Evolutionary conservation across 2,888 invertebrate species (phyloP).

Genomic region (Drosophila hawaiiensis): DNA sequence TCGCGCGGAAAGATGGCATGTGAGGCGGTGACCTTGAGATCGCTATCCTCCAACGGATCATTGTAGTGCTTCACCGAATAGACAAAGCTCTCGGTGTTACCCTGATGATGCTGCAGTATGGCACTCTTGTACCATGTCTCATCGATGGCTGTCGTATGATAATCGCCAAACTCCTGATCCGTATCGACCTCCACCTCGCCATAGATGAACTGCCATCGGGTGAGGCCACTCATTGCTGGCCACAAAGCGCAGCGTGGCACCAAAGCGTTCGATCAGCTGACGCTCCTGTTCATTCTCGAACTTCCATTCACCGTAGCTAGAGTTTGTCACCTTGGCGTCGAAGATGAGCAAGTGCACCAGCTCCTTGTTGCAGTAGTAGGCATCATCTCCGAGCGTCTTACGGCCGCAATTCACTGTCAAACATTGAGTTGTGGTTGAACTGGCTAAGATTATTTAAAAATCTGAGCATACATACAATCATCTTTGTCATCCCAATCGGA

Average conservation of each 20-base stretch:
- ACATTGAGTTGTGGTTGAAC: background rate
- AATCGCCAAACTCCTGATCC: constrained; percentile 90
- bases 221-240: constrained; percentile 95
- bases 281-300: constrained; percentile 86
- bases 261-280: constrained; percentile 88
- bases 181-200: constrained; percentile 87
- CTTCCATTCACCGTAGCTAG: constrained; percentile 87
- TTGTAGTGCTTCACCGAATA: constrained; percentile 90
- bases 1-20: constrained; percentile 94
- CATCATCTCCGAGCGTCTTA: constrained; percentile 88
- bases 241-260: constrained; percentile 92
- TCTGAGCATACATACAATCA: constrained; percentile 68
- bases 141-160: constrained; percentile 91
- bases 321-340: constrained; percentile 91
- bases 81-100: constrained; percentile 90
- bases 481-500: constrained; percentile 81
- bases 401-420: constrained; percentile 88
- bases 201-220: constrained; percentile 93
- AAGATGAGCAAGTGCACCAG: constrained; percentile 94
- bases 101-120: constrained; percentile 92
- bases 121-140: constrained; percentile 97
- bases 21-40: constrained; percentile 91
- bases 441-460: background rate
- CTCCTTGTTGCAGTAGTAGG: constrained; percentile 94
- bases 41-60: constrained; percentile 85